Percentiles rank a stretch among this genome's conserved stretches.
Conservation (phyloP, 2,797 vertebrate genomes). For the Galago senegalensis region DNA sequence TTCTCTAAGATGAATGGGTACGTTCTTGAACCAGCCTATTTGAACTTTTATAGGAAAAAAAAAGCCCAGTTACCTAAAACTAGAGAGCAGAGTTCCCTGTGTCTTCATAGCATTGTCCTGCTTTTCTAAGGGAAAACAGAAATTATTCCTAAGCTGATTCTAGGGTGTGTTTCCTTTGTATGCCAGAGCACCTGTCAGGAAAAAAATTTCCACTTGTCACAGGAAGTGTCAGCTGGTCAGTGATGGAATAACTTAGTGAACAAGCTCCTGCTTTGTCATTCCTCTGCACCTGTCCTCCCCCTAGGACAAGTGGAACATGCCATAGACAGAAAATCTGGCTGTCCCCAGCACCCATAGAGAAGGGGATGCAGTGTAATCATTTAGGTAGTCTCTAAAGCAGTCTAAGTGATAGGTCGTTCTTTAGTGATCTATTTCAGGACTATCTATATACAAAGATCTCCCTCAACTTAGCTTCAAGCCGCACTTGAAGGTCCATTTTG, state of each 20-base stretch:
- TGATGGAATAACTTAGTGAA: conserved; percentile 72
- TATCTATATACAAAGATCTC: conserved; percentile 31
- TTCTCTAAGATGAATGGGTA: conserved; percentile 43
- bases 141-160: conserved; percentile 21
- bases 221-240: conserved; percentile 76
- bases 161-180: not conserved
- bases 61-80: conserved; percentile 54
- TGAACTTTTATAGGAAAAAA: conserved; percentile 49
- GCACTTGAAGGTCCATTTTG: not conserved
- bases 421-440: conserved; percentile 30
- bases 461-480: conserved; percentile 22
- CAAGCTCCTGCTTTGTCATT: conserved; percentile 53
- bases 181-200: conserved; percentile 76
- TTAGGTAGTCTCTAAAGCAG: conserved; percentile 35
- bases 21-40: conserved; percentile 19
- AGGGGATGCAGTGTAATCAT: conserved; percentile 42
- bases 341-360: conserved; percentile 3
- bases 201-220: conserved; percentile 77
- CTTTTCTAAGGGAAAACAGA: conserved; percentile 61
- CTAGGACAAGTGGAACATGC: conserved; percentile 66
- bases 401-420: not conserved
- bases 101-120: conserved; percentile 28
- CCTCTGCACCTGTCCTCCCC: conserved; percentile 36
- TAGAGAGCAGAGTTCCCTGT: conserved; percentile 50
- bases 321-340: conserved; percentile 54